These are phyloP conservation scores for Premnoplex brunnescens DNA, from an alignment of 2,797 vertebrate species.

Conservation along the genomic window DNA sequence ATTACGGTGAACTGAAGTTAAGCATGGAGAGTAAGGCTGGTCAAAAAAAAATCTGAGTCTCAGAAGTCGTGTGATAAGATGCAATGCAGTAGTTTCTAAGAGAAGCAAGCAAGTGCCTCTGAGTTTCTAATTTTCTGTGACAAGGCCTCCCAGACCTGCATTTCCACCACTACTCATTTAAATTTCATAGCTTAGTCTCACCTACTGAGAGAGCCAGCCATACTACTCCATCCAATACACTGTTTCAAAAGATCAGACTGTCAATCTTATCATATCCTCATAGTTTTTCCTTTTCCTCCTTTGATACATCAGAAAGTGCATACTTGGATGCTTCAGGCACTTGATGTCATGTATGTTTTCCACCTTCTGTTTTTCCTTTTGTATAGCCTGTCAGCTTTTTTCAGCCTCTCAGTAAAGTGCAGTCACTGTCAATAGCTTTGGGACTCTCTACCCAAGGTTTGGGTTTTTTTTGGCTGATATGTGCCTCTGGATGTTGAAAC, in stretches of 20 bases:
- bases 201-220: not conserved
- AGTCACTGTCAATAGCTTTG: not conserved
- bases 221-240: not conserved
- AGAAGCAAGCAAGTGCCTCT: not conserved
- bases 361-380: not conserved
- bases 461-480: not conserved
- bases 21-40: not conserved
- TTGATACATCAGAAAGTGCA: not conserved
- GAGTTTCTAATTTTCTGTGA: not conserved
- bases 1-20: not conserved
- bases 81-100: not conserved
- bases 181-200: not conserved
- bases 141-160: not conserved
- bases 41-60: not conserved
- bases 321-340: not conserved
- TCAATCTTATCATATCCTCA: not conserved
- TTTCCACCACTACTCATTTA: not conserved
- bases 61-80: not conserved
- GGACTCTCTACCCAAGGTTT: not conserved
- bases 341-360: not conserved
- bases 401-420: not conserved
- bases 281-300: not conserved
- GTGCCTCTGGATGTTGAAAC: not conserved
- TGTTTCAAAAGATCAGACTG: not conserved
- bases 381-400: not conserved